Evolutionary conservation across 2,888 invertebrate genomes (phyloP), one percentile per base, ranked within the genome.

Genomic region (Aspidiotus destructor): DNA sequence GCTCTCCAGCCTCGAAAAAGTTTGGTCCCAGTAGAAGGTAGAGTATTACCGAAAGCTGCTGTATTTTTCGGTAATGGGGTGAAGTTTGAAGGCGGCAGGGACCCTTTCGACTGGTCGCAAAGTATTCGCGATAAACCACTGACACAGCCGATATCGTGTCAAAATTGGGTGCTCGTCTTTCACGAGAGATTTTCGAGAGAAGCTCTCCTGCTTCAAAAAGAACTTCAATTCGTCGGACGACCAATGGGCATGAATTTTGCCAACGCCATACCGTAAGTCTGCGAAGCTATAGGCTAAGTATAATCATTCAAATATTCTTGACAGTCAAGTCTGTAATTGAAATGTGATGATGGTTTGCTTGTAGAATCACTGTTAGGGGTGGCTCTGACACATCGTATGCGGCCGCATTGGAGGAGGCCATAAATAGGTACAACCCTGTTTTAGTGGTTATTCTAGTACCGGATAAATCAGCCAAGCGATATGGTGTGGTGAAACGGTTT

Each of bases 401-500:
- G 0, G 78, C 81, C 0, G 79, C 79, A 1, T 79, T 89, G 44
- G 87, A 88, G 62, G 74, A 77, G 0, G 78, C 84, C 0, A 80
- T 85, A 8, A 80, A 81, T 0, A 74, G 78, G 9, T 75, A 75
- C 11, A 83, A 83, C 75, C 88, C 87, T 0, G 80, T 84, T 1
- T 72, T 90, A 41, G 79, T 89, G 13, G 76, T 89, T 74, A 81
- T 85, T 67, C 81, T 92, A 0, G 80, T 92, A 0, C 80, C 84
- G 0, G 81, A 83, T 68, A 85, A 85, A 72, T 82, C 84, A 48
- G 79, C 85, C 0, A 92, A 94, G 73, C 80, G 87, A 67, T 94
- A 97, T 74, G 84, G 86, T 62, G 88, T 89, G 0, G 88, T 97
- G 10, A 97, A 97, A 76, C 93, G 92, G 75, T 87, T 87, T 72